Evolutionary conservation across 2,113 vertebrate species (phyloP), one percentile per base, ranked within the genome.

Genomic region (Dromiciops gliroides): DNA sequence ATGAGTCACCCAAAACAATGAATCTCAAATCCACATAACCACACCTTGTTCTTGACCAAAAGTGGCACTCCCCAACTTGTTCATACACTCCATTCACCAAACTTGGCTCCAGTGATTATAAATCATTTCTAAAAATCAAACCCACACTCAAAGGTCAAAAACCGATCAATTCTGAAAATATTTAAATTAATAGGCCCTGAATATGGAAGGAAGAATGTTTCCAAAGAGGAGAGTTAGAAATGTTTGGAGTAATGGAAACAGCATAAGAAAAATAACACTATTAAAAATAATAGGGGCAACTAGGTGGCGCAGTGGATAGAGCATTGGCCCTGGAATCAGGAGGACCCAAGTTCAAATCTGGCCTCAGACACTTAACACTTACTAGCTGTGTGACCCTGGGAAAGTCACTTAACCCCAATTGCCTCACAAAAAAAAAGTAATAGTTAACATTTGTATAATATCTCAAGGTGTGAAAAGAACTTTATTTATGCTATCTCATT

Each of bases 111-210:
- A 88, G 67, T 28, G 9, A 31, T 50, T 93, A 75, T 90, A 90
- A 16, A 37, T n/a, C 11, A 83, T n/a, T 94, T 96, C 53, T 50
- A 26, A 91, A 75, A 95, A 93, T 92, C 48, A 88, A 96, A 95
- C 91, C 10, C 3, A 31, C 19, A 96, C 28, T 90, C 50, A 50
- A 91, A 50, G 95, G 89, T 48, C 19, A 23, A 56, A 56, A 26
- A 2, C 11, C n/a, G 10, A 0, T 53, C 51, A 56, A n/a, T 89
- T 49, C 91, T 60, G 89, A 96, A 50, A 88, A 92, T 75, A 47
- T 49, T 67, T 51, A 50, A 90, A 51, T 50, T 24, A 49, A 51
- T 28, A 49, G 2, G 23, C 4, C 49, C n/a, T 60, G 26, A n/a
- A 14, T 44, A 89, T 48, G 48, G 44, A n/a, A 25, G 2, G 75